Base-by-base conservation (phyloP, 2,888 invertebrate species). In the Drosophila setosimentum region DNA sequence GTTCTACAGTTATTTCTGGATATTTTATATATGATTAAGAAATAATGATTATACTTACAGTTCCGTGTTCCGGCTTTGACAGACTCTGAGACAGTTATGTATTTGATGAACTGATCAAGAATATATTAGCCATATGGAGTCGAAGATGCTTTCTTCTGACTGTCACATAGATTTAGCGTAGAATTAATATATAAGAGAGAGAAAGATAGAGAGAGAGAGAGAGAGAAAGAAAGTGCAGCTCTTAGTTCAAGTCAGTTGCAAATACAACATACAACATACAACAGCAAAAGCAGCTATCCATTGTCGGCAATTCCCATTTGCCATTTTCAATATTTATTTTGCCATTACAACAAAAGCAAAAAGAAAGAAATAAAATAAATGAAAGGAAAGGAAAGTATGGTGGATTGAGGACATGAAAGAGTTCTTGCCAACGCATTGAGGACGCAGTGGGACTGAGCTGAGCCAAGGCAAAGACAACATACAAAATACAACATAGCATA, bases 291-390 rank as follows among this genome's bases (percentile, higher is more conserved):
- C 29, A 66, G 45, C 60, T 65, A 71, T 80, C 57, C 73, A 85
- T 83, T 86, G 83, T 88, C 72, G 77, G 81, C 84, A 83, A 84
- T 84, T 83, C 89, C 83, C 83, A 89, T 84, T 89, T 83, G 84
- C 75, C 83, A 87, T 84, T 84, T 87, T 78, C 81, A 89, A 84
- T 89, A 84, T 89, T 87, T 84, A 87, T 89, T 83, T 78, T 83
- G 35, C 68, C 84, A 81, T 76, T 80, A 68, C 78, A 76, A 71
- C 29, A 66, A 55, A 45, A 69, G 45, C 45, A 64, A 63, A 35
- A 64, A 40, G 27, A 16, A 32, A 18, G 13, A 37, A 37, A 57
- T 32, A 21, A 24, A 18, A 55, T 42, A 55, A 40, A 55, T 7
- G 50, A 66, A 35, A 60, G 18, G 50, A 66, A 35, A 60, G 18